Conservation (phyloP, 2,888 invertebrate species). For the Agonopterix subpropinquella region DNA sequence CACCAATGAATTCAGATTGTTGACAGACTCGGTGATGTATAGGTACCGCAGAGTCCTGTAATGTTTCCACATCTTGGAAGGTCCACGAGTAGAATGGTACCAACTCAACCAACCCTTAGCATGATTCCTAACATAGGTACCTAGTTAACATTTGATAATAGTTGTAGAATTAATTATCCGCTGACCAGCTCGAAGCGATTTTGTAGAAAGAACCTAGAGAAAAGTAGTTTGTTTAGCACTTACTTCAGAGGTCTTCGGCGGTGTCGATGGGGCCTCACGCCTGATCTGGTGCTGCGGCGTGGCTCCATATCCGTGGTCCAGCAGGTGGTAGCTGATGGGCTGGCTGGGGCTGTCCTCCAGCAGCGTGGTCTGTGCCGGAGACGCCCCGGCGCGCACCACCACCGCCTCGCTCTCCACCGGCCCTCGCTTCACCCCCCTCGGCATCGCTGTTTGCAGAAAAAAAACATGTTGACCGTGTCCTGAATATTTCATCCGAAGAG, state of each 20-base stretch:
- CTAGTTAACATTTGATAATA: too few relatives aligned
- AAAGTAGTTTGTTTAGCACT: constrained; percentile 23
- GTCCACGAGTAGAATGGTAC: too few relatives aligned
- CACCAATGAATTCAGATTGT: too few relatives aligned
- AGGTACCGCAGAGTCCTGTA: too few relatives aligned
- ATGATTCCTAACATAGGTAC: too few relatives aligned
- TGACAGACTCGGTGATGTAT: too few relatives aligned
- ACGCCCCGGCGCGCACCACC: constrained; percentile 69
- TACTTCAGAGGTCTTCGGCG: constrained; percentile 75
- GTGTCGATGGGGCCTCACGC: constrained; percentile 70
- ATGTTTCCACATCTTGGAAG: too few relatives aligned
- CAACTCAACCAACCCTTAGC: too few relatives aligned
- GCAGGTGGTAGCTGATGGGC: constrained; percentile 83
- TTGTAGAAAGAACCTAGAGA: too few relatives aligned
- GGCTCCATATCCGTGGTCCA: constrained; percentile 92
- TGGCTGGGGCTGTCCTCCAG: constrained; percentile 70
- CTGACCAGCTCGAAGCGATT: too few relatives aligned
- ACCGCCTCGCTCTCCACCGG: constrained; percentile 72
- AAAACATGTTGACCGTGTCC: constrained; percentile 16
- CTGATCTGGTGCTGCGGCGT: constrained; percentile 83
- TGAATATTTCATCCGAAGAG: constrained; percentile 22
- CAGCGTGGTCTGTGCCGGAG: constrained; percentile 71
- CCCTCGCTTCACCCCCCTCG: constrained; percentile 76
- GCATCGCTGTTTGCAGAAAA: constrained; percentile 66
- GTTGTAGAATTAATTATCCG: too few relatives aligned